Evolutionary conservation across 1,140 invertebrate genomes (phyloP), one percentile per base, ranked within the genome.

Genomic region (Andricus grossulariae): DNA sequence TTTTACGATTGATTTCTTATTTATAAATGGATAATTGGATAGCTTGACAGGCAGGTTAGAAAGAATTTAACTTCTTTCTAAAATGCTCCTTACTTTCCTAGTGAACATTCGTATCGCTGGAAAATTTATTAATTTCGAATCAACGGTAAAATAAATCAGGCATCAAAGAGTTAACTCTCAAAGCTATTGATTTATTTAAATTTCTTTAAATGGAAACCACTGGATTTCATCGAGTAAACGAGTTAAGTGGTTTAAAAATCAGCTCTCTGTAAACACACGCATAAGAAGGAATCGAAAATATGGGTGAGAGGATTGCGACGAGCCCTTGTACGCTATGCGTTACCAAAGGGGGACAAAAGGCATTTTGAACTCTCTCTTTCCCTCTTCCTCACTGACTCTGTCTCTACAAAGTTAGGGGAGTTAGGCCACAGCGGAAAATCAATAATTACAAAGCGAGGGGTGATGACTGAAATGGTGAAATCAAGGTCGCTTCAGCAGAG

Each of bases 401-500:
- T 86, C 84, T 87, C 75, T 87, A 89, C 86, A 85, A 91, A 90
- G 88, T 90, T 91, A 90, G 90, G 90, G 89, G 89, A 91, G 88
- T 90, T 88, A 88, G 88, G 84, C 83, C 83, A 88, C 83, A 82
- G 78, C 80, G 84, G 89, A 91, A 92, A 91, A 92, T 91, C 91
- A 91, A 92, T 92, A 92, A 92, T 92, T 92, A 91, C 89, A 84
- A 88, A 89, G 82, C 86, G 84, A 89, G 88, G 90, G 89, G 87
- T 83, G 90, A 91, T 91, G 91, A 91, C 89, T 91, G 89, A 90
- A 91, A 91, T 89, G 87, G 84, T 84, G 84, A 91, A 92, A 92
- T 91, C 89, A 91, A 91, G 88, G 88, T 89, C 87, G 87, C 86
- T 84, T 80, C 84, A 83, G 79, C 81, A 82, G 84, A 89, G 84